phyloP scores from a whole-genome alignment of 2,113 vertebrate species.

The Nycticebus coucang region DNA sequence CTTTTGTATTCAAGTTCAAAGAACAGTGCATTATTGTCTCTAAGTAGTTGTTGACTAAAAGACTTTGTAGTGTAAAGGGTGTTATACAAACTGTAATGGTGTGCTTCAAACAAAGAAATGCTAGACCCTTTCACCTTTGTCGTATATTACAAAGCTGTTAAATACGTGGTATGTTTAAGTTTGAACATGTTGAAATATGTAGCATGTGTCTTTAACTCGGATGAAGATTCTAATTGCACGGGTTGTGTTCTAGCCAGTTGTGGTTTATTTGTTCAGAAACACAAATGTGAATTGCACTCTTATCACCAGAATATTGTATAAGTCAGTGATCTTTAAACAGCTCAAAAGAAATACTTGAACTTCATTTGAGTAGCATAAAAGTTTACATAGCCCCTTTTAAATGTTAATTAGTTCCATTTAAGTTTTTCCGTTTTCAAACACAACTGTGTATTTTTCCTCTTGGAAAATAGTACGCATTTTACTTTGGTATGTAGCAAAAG shows the following conservation, averaged over 20 bases:
- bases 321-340: slow-evolving; percentile 76
- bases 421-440: slow-evolving; percentile 77
- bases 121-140: slow-evolving; percentile 81
- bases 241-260: slow-evolving; percentile 78
- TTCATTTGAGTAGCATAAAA: slow-evolving; percentile 77
- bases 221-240: slow-evolving; percentile 73
- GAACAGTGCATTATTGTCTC: slow-evolving; percentile 87
- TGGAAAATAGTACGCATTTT: slow-evolving; percentile 74
- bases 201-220: slow-evolving; percentile 79
- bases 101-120: slow-evolving; percentile 80
- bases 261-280: slow-evolving; percentile 81
- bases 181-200: slow-evolving; percentile 77
- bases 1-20: slow-evolving; percentile 88
- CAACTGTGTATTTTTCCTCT: slow-evolving; percentile 77
- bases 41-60: slow-evolving; percentile 86
- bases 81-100: slow-evolving; percentile 84
- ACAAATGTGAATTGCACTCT: slow-evolving; percentile 83
- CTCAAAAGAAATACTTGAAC: slow-evolving; percentile 75
- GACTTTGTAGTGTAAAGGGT: slow-evolving; percentile 80
- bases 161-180: slow-evolving; percentile 81
- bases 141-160: slow-evolving; percentile 81
- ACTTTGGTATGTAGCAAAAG: slow-evolving; percentile 77
- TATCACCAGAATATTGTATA: slow-evolving; percentile 83
- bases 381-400: slow-evolving; percentile 71
- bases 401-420: slow-evolving; percentile 60